phyloP scores from a whole-genome alignment of 2,113 vertebrate genomes.

The Bungarus multicinctus region DNA sequence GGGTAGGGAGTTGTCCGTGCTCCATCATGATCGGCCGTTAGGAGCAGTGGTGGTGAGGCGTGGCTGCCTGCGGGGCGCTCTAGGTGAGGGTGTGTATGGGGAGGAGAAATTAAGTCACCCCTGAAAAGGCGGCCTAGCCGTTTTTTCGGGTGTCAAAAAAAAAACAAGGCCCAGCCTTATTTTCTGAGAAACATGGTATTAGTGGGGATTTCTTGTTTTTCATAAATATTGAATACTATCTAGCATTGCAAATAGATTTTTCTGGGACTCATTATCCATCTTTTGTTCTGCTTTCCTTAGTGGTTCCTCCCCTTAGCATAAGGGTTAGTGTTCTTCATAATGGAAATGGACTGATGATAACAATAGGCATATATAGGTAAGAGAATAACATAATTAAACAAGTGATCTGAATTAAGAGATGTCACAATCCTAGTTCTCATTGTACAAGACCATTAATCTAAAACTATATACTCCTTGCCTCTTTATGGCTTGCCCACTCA shows the following conservation, averaged over 20 bases:
- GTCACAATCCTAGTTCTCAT: neutral
- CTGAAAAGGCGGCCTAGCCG: no score
- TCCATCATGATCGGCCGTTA: conserved; percentile 89
- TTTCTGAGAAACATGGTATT: no score
- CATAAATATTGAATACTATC: neutral
- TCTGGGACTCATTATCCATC: neutral
- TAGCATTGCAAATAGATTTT: neutral
- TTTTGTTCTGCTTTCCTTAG: neutral
- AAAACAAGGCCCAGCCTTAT: no score
- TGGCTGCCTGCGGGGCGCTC: no score
- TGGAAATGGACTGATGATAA: neutral
- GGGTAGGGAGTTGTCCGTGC: conserved; percentile 89
- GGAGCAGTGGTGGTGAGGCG: no score
- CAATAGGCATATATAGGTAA: neutral
- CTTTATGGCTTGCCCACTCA: neutral
- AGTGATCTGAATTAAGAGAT: neutral
- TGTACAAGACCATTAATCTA: neutral
- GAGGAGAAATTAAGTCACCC: no score
- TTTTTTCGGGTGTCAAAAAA: no score
- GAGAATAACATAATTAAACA: neutral
- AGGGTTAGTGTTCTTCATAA: neutral
- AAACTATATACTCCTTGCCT: neutral
- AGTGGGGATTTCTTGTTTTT: conserved; percentile 19
- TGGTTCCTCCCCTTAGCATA: neutral
- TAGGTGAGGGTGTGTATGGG: no score